These are phyloP conservation scores for Synergus laeviventris DNA, from an alignment of 2,888 invertebrate genomes.

Conservation along the genomic window DNA sequence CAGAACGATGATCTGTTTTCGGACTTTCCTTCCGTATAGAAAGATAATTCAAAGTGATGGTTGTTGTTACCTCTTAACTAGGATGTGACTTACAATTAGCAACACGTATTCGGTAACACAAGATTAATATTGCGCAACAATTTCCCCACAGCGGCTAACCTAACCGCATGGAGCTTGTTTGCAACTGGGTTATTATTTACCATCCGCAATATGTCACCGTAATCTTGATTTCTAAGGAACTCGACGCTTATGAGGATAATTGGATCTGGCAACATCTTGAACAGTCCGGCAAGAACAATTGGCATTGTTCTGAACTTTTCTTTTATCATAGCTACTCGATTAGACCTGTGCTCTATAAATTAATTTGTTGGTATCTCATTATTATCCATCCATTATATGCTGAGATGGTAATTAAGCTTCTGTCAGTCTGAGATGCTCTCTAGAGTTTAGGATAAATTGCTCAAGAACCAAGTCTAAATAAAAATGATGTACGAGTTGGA, in stretches of 20 bases:
- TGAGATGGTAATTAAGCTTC: not conserved
- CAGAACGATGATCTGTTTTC: not conserved
- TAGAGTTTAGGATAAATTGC: not conserved
- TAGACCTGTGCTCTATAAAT: not conserved
- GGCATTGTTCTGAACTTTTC: slow-evolving; percentile 25
- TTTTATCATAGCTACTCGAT: not conserved
- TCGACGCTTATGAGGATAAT: slow-evolving; percentile 30
- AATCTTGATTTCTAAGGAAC: slow-evolving; percentile 54
- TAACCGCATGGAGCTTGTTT: slow-evolving; percentile 49
- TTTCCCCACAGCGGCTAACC: slow-evolving; percentile 53
- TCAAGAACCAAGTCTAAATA: not conserved
- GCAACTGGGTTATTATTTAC: slow-evolving; percentile 64
- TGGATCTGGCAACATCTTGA: slow-evolving; percentile 35
- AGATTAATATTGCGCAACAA: slow-evolving; percentile 66
- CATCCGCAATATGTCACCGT: slow-evolving; percentile 49
- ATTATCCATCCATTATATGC: not conserved
- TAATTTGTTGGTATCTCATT: not conserved
- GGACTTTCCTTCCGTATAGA: not conserved
- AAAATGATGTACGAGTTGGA: slow-evolving; percentile 12
- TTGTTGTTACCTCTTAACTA: not conserved
- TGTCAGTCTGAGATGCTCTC: not conserved
- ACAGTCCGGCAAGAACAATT: slow-evolving; percentile 24
- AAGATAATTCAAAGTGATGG: not conserved
- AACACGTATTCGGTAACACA: slow-evolving; percentile 63
- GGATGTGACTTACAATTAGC: too few relatives aligned